Evolutionary conservation across 2,113 vertebrate genomes (phyloP).

Genomic region (Fregetta grallaria): DNA sequence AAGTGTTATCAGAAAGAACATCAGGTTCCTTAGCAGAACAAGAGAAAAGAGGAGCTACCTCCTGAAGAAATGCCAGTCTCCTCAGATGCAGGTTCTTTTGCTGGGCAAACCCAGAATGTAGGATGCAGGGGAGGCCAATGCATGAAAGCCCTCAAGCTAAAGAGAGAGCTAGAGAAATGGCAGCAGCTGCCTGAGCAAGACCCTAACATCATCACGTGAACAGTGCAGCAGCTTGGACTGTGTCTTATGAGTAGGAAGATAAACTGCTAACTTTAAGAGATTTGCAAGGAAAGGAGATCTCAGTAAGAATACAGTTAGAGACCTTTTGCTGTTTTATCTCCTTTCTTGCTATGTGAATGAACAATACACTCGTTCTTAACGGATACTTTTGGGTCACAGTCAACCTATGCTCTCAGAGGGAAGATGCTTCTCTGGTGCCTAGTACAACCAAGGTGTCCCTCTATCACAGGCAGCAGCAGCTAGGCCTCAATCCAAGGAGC

Average conservation of each 20-base stretch:
- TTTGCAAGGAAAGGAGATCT: background rate
- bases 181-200: background rate
- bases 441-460: background rate
- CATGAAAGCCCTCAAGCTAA: background rate
- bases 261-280: background rate
- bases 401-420: background rate
- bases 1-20: background rate
- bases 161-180: background rate
- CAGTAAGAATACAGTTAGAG: background rate
- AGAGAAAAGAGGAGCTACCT: background rate
- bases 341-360: background rate
- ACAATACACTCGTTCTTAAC: background rate
- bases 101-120: background rate
- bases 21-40: background rate
- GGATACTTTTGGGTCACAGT: background rate
- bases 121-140: background rate
- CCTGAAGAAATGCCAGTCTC: background rate
- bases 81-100: background rate
- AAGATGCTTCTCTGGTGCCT: background rate
- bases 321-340: background rate
- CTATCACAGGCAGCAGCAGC: background rate
- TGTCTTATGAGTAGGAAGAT: background rate
- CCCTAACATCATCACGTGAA: background rate
- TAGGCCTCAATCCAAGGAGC: background rate
- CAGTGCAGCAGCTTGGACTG: background rate